Base-by-base conservation (phyloP, 2,888 invertebrate genomes). In the Candidula unifasciata region DNA sequence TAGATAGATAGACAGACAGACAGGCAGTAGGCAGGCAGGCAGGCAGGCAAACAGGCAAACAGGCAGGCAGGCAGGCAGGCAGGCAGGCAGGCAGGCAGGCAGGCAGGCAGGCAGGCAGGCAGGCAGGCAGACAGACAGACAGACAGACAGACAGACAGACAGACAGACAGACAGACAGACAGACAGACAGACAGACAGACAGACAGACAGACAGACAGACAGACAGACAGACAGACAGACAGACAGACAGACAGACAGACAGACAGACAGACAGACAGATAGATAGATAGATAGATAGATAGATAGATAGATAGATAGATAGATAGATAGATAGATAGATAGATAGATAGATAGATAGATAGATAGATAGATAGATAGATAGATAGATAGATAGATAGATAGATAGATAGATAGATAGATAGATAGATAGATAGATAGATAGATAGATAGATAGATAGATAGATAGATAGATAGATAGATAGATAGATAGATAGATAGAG, bases 221-320 rank as follows among this genome's bases (percentile, higher is more conserved):
- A 66, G 24, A 66, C 27, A n/a, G n/a, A 66, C 27, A n/a, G 66
- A 66, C 8, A n/a, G 24, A 66, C 8, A n/a, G n/a, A 66, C 8
- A n/a, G n/a, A 66, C 8, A n/a, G 24, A n/a, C 27, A n/a, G 66
- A 66, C 27, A n/a, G 66, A 66, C 27, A 66, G 66, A 66, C 8
- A 66, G 66, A 66, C 27, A 66, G 66, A 66, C 27, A 66, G 66
- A 66, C 27, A 66, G 66, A 66, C 27, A 66, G 66, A 66, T n/a
- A 66, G 66, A 66, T n/a, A 66, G 66, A 66, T n/a, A 66, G 66
- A 66, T n/a, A 66, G 66, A 66, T n/a, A 66, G 66, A 66, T n/a
- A 66, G 66, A 66, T n/a, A 66, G 66, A 66, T n/a, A 66, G 66
- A 66, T n/a, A 66, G 66, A 66, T n/a, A 66, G 66, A 66, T n/a